phyloP scores from a whole-genome alignment of 2,888 invertebrate genomes.

The Caenorhabditis becei region DNA sequence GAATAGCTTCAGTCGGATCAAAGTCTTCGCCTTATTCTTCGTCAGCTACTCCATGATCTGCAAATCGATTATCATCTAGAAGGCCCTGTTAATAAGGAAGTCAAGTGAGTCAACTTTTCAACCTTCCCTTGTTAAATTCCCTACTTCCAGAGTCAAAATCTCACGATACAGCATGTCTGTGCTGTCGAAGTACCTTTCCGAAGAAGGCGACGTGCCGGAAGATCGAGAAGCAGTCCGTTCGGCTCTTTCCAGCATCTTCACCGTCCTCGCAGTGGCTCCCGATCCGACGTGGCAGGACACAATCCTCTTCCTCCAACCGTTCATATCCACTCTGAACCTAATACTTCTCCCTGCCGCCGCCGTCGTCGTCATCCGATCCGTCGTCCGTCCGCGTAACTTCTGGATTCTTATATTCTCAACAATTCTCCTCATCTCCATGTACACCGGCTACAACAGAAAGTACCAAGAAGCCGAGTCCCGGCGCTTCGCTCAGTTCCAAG shows the following conservation, averaged over 20 bases:
- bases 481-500: conserved; percentile 40
- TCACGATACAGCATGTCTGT: conserved; percentile 44
- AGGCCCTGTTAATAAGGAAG: conserved; percentile 31
- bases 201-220: conserved; percentile 20
- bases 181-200: conserved; percentile 47
- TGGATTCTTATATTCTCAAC: conserved; percentile 48
- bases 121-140: not conserved
- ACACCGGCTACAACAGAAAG: conserved; percentile 48
- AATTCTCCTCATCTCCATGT: conserved; percentile 47
- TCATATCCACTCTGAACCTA: conserved; percentile 37
- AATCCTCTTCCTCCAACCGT: conserved; percentile 30
- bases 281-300: conserved; percentile 47
- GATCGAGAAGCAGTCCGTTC: conserved; percentile 49
- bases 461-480: conserved; percentile 57
- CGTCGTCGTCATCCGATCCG: conserved; percentile 37
- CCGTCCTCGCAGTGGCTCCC: conserved; percentile 18
- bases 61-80: conserved; percentile 37
- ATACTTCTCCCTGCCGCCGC: conserved; percentile 39
- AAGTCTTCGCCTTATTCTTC: conserved; percentile 52
- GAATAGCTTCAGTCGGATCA: conserved; percentile 44
- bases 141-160: conserved; percentile 43
- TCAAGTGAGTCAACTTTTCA: conserved; percentile 14
- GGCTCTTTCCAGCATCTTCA: conserved; percentile 51
- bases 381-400: conserved; percentile 44
- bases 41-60: conserved; percentile 46